Evolutionary conservation across 64 coral and sea anemone species (phyloP), one percentile per base, ranked within the genome.

Genomic region (Platygyra sinensis): DNA sequence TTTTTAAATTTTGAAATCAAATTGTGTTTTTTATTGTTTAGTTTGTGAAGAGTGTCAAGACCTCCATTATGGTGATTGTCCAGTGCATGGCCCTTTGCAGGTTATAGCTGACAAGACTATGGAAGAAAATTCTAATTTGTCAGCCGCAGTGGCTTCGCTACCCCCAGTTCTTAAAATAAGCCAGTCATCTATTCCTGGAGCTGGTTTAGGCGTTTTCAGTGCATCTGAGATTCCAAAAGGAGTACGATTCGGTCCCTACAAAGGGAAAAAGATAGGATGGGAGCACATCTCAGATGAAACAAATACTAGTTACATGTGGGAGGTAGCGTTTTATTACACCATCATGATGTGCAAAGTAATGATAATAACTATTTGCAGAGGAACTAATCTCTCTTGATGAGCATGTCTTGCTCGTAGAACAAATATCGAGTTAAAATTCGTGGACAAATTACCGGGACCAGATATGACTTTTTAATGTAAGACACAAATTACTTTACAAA

Each of bases 31-130:
- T 4, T 46, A 46, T 46, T 46, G 20, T 72, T 64, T 71, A 94
- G 94, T 73, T 91, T 95, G 94, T n/a, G 94, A 96, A 79, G 90
- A 96, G 59, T 96, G 94, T 63, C 94, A 96, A 86, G 94, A 92
- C 24, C 87, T 96, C 10, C 69, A 89, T 73, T 84, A 85, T 71
- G 94, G 94, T 17, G 94, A 95, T 20, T 95, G 94, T 39, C 89
- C 89, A 19, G 75, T 82, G 16, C 89, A 95, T 31, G 94, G 94
- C 10, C 85, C 94, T 32, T 80, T 95, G 18, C 80, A 75, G 29
- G 20, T 36, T 10, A 88, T 95, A 10, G 25, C 42, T 63, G 94
- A 95, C 51, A 92, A 52, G 4, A 7, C 0, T 72, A 15, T 20
- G 16, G 60, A 52, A 22, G 29, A 63, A 73, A 38, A 10, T 27